Conservation (phyloP, 2,888 invertebrate species). For the Drosophila robusta region DNA sequence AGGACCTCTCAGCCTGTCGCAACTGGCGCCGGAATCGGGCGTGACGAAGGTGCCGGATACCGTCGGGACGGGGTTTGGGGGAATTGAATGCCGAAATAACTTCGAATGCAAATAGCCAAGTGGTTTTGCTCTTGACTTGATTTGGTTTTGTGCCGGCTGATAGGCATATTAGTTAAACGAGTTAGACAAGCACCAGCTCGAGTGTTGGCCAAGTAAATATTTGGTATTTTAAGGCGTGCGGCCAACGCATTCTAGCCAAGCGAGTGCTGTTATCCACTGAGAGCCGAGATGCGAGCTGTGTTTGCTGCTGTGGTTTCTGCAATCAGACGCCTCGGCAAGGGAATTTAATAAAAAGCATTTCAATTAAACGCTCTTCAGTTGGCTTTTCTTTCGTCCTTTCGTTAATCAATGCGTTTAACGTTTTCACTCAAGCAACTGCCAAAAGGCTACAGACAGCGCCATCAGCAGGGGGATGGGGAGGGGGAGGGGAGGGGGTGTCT, state of each 20-base stretch:
- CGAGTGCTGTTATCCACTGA: background rate
- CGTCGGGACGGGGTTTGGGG: conserved; percentile 9
- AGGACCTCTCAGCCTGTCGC: conserved; percentile 50
- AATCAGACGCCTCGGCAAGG: conserved; percentile 61
- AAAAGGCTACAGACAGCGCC: conserved; percentile 48
- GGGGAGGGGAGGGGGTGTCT: background rate
- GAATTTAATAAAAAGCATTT: conserved; percentile 75
- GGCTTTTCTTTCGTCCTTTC: conserved; percentile 38
- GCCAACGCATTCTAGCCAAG: conserved; percentile 6
- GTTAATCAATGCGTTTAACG: conserved; percentile 79
- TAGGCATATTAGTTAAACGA: conserved; percentile 68
- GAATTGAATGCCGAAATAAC: background rate
- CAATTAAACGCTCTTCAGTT: conserved; percentile 69
- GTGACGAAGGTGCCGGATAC: conserved; percentile 59
- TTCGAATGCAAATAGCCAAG: conserved; percentile 50
- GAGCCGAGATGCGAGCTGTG: background rate
- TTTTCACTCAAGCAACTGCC: conserved; percentile 74
- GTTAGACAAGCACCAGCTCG: conserved; percentile 48
- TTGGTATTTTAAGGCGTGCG: conserved; percentile 31
- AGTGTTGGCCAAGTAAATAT: conserved; percentile 60
- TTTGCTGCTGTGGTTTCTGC: conserved; percentile 54
- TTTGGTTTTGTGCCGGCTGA: conserved; percentile 23
- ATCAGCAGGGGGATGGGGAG: background rate
- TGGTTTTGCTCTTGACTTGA: conserved; percentile 29
- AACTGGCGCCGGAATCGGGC: conserved; percentile 49